Base-by-base conservation (phyloP, 2,888 invertebrate genomes). In the Drosophila cracens region DNA sequence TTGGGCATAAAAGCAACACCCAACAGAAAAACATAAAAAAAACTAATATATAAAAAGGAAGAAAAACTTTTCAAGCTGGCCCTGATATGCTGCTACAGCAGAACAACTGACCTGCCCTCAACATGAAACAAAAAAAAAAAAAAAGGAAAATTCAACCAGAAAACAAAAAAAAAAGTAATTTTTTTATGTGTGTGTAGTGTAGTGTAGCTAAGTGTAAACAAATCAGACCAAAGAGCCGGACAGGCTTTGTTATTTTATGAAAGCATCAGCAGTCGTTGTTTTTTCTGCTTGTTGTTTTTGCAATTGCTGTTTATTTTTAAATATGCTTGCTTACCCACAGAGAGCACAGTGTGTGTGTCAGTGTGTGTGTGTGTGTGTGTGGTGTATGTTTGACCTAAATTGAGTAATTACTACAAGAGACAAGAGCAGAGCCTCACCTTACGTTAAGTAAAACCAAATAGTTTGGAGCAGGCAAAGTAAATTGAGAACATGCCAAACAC, bases 171-270 rank as follows among this genome's bases (percentile, higher is more conserved):
- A 53, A 57, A 21, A 21, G 4, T 46, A 57, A 57, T 43, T 52
- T 43, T 40, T 48, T 29, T 64, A 38, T 49, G 29, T 43, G n/a
- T 43, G 62, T 63, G 48, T 65, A 46, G 58, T 65, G 33, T 52
- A 51, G 53, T 75, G 68, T 66, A 74, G 74, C 63, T 68, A 58
- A 79, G 73, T 80, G 76, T 75, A 86, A 89, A 78, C 81, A 89
- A 89, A 80, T 73, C 67, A 76, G 67, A 46, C 65, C 74, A 62
- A 71, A 66, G 59, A 57, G 27, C 63, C 48, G 54, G 74, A 70
- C 64, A 62, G 25, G 57, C 83, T 69, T 71, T 74, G 74, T 73
- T 82, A 64, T 70, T 70, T 56, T 68, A 36, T 58, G 46, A 36
- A 46, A 56, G 38, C 68, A 38, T 40, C 34, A 4, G 11, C n/a